A percentile compares a stretch with the other conserved stretches of the same genome.
Evolutionary conservation across 2,797 vertebrate genomes (phyloP).

Genomic region (Knipowitschia caucasica): DNA sequence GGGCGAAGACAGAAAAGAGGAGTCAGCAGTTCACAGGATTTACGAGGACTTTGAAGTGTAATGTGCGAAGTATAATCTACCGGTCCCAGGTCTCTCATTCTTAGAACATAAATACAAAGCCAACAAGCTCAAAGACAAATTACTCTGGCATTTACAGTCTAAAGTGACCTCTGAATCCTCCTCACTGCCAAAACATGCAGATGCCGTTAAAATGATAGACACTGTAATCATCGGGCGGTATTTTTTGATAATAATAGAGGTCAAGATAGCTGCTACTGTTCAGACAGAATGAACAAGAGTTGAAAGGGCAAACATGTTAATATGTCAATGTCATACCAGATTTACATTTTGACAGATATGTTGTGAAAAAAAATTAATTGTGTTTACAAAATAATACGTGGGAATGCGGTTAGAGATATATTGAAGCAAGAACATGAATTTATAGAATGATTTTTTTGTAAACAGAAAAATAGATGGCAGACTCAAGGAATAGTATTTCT

Average conservation of each 20-base stretch:
- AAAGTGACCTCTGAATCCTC: not conserved
- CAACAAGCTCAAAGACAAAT: not conserved
- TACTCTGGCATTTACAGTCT: not conserved
- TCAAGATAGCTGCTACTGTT: not conserved
- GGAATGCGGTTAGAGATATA: too few relatives aligned
- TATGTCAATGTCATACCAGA: not conserved
- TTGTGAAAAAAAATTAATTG: too few relatives aligned
- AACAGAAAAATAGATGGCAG: too few relatives aligned
- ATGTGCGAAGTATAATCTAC: not conserved
- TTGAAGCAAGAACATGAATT: too few relatives aligned
- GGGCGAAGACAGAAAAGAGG: not conserved
- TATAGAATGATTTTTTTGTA: too few relatives aligned
- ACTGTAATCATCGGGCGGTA: not conserved
- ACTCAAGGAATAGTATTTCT: too few relatives aligned
- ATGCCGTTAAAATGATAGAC: not conserved
- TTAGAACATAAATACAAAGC: not conserved
- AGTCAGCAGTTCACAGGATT: not conserved
- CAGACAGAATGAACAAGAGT: not conserved
- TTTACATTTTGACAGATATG: too few relatives aligned
- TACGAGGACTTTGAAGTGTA: not conserved
- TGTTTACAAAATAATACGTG: too few relatives aligned
- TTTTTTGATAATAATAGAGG: not conserved
- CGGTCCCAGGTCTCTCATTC: not conserved
- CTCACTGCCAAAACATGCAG: not conserved
- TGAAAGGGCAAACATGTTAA: not conserved